Conservation (phyloP, 2,888 invertebrate genomes). For the Sphaeridia pumilis region DNA sequence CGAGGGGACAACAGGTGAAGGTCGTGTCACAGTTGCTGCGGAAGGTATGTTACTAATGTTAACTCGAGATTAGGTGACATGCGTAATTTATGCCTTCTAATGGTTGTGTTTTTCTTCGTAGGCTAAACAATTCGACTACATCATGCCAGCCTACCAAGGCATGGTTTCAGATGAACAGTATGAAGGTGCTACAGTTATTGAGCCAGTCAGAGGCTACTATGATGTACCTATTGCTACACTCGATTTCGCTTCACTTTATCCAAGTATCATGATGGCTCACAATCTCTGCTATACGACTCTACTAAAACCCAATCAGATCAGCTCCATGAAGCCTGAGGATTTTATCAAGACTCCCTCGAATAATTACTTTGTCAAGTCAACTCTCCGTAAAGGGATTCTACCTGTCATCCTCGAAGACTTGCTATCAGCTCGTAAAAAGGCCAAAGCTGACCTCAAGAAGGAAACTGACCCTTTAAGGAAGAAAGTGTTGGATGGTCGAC, state of each 20-base stretch:
- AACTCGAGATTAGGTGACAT: no score
- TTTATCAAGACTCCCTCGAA: conserved; percentile 81
- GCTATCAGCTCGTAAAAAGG: conserved; percentile 79
- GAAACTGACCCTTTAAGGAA: conserved; percentile 89
- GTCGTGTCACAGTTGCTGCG: conserved; percentile 90
- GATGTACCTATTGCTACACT: conserved; percentile 94
- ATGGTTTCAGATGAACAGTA: conserved; percentile 80
- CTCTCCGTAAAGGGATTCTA: conserved; percentile 76
- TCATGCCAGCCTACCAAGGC: conserved; percentile 72
- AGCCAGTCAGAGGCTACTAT: conserved; percentile 93
- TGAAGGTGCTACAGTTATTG: conserved; percentile 99
- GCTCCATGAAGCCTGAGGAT: conserved; percentile 47
- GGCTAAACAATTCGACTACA: conserved; percentile 68
- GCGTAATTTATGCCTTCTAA: no score
- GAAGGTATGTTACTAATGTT: conserved; percentile 50
- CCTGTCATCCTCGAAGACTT: conserved; percentile 92
- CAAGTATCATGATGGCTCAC: conserved; percentile 99
- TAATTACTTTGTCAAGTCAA: conserved; percentile 76
- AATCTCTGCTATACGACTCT: conserved; percentile 97
- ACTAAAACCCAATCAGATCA: conserved; percentile 43
- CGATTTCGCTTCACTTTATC: conserved; percentile 98
- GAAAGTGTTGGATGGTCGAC: conserved; percentile 90
- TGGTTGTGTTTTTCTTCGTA: no score
- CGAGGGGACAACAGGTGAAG: conserved; percentile 97
- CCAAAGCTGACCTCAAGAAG: conserved; percentile 85